Evolutionary conservation across 2,113 vertebrate genomes (phyloP).

Genomic region (Brienomyrus brachyistius): DNA sequence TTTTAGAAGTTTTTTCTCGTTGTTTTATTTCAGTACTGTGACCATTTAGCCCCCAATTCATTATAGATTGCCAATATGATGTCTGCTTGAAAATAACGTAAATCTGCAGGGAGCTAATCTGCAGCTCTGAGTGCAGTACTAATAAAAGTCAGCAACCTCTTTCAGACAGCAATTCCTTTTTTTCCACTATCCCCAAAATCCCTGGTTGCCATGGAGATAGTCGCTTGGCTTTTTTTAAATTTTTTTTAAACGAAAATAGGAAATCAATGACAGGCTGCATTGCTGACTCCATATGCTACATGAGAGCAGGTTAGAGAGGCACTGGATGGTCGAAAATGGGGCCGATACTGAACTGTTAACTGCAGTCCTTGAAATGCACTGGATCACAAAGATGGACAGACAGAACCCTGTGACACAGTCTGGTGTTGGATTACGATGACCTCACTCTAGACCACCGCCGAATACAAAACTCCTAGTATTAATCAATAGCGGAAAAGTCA

Average conservation of each 20-base stretch:
- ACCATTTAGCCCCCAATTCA: background rate
- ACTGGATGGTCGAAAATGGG: no score
- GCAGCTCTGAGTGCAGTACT: background rate
- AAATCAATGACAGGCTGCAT: slow-evolving; percentile 13
- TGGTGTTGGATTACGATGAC: background rate
- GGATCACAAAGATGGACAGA: background rate
- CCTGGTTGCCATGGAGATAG: slow-evolving; percentile 19
- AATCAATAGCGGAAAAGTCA: background rate
- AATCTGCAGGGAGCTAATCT: background rate
- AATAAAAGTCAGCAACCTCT: background rate
- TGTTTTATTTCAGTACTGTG: background rate
- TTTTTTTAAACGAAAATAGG: slow-evolving; percentile 1
- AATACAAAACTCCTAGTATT: background rate
- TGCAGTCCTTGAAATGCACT: background rate
- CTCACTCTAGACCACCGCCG: background rate
- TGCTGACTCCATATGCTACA: background rate
- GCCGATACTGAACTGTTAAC: background rate
- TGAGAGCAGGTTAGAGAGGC: background rate
- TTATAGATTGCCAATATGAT: background rate
- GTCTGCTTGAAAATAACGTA: background rate
- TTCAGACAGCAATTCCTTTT: slow-evolving; percentile 3
- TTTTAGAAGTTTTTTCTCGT: background rate
- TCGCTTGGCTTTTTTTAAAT: background rate
- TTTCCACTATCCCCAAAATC: slow-evolving; percentile 1
- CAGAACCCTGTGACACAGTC: background rate